Evolutionary conservation across 2,113 vertebrate species (phyloP).

Genomic region (Aleadryas rufinucha): DNA sequence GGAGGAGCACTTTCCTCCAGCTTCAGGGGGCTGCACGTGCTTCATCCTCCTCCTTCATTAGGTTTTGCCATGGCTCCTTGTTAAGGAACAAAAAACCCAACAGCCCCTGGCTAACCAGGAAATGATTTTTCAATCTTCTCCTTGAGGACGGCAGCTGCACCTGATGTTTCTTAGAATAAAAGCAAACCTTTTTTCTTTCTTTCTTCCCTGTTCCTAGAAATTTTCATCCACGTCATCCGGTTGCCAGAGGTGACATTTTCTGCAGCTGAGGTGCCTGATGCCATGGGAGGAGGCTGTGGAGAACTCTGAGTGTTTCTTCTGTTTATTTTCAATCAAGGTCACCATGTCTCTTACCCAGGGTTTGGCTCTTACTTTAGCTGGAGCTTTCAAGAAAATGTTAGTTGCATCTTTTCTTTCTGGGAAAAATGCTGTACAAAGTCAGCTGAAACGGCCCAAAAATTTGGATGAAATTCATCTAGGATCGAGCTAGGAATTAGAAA

Average conservation of each 20-base stretch:
- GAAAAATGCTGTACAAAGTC: not conserved
- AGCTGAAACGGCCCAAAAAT: not conserved
- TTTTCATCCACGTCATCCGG: not conserved
- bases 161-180: not conserved
- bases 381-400: not conserved
- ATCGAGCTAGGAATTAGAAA: not conserved
- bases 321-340: not conserved
- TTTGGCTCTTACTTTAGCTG: not conserved
- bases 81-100: not conserved
- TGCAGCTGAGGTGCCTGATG: not conserved
- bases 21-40: rapidly evolving
- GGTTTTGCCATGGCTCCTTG: rapidly evolving
- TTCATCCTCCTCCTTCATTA: not conserved
- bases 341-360: not conserved
- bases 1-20: not conserved
- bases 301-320: not conserved
- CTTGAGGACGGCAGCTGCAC: not conserved
- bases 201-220: not conserved
- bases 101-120: not conserved
- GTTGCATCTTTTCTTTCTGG: not conserved
- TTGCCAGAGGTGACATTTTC: constrained; percentile 14
- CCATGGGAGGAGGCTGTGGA: not conserved
- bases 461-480: not conserved
- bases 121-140: not conserved
- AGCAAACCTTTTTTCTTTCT: not conserved